Base-by-base conservation (phyloP, 2,113 vertebrate species). In the Microtus oregoni region DNA sequence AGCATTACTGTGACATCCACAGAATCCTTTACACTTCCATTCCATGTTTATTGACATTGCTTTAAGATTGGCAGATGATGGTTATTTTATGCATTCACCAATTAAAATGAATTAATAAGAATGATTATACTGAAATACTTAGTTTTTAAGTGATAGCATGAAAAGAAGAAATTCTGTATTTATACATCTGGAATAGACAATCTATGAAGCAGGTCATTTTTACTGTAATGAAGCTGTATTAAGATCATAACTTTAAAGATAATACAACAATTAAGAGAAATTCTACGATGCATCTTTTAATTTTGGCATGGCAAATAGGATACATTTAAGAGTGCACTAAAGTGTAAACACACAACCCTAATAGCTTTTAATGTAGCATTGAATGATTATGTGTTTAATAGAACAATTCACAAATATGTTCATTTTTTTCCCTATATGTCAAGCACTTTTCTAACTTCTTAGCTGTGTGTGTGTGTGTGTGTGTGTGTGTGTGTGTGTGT, bases 361-460 rank as follows among this genome's bases (percentile, higher is more conserved):
- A 89, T 94, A 90, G 5, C 3, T 35, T 92, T 94, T 68, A 79
- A 19, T 87, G 61, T 94, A 83, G 90, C 92, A 77, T 75, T 87
- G 77, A 91, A 17, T 19, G 89, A 41, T 67, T 93, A 52, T 91
- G 68, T 72, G 28, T 94, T 91, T 91, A 93, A 72, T 55, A 91
- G 35, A 96, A 86, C 10, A 88, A 20, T 30, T 1, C 92, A n/a
- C 10, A 41, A 15, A 70, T 96, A 75, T 76, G 92, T 89, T 94
- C 47, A 93, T 90, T 94, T 44, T 94, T 96, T 95, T 95, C 41
- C 89, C 20, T 41, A 65, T 78, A 81, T 19, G 19, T 93, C 26
- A 96, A 65, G 9, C 52, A 72, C 92, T 94, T 95, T 79, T 81
- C 70, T 83, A 24, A 86, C 94, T 92, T 96, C 55, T 94, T 94